A percentile compares a stretch with the other conserved stretches of the same genome.
These are phyloP conservation scores for Strigamia transsilvanica DNA, from an alignment of 2,888 invertebrate species.

Conservation along the genomic window DNA sequence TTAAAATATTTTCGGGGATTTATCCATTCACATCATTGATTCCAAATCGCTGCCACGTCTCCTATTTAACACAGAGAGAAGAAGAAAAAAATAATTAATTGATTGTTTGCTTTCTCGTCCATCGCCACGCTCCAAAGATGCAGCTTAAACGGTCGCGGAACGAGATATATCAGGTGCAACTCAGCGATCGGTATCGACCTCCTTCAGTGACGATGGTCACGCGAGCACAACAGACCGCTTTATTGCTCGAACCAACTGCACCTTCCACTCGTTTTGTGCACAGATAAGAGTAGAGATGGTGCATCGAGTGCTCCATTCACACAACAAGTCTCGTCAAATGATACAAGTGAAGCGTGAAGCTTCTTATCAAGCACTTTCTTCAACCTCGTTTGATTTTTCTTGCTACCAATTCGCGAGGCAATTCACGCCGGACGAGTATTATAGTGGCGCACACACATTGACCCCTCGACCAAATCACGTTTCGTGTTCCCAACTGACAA, in stretches of 20 bases:
- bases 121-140: background rate
- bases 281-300: conserved; percentile 32
- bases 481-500: background rate
- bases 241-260: conserved; percentile 18
- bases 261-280: conserved; percentile 18
- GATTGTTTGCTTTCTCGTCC: background rate
- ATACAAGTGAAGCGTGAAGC: conserved; percentile 19
- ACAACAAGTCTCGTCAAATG: conserved; percentile 14
- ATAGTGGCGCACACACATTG: conserved; percentile 6
- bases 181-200: conserved; percentile 46
- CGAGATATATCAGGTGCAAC: conserved; percentile 37
- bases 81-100: background rate
- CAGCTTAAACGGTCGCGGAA: background rate
- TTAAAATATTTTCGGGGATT: too few relatives aligned
- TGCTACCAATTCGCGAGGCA: background rate
- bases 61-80: background rate
- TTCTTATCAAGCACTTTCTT: conserved; percentile 39
- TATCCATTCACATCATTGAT: too few relatives aligned
- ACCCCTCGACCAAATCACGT: conserved; percentile 9
- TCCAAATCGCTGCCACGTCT: background rate
- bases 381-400: conserved; percentile 43
- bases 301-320: conserved; percentile 28
- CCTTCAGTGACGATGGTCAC: conserved; percentile 37
- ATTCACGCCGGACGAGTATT: conserved; percentile 13
- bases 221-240: conserved; percentile 39